These are phyloP conservation scores for Ferrisia virgata DNA, from an alignment of 2,888 invertebrate genomes.

Conservation along the genomic window DNA sequence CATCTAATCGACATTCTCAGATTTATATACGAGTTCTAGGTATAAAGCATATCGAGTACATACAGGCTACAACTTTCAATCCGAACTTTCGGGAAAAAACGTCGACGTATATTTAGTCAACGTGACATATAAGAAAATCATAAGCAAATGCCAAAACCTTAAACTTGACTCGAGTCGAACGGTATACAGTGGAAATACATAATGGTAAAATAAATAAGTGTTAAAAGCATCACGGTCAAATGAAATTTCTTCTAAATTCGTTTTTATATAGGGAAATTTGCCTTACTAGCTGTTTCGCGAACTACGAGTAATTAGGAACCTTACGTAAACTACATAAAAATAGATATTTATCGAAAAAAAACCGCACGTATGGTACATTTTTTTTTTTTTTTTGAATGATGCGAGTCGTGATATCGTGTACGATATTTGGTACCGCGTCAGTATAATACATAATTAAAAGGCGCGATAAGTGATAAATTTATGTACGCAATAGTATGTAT, in stretches of 20 bases:
- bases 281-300: not conserved
- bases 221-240: not conserved
- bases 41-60: no score
- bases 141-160: not conserved
- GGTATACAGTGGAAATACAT: not conserved
- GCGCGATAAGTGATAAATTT: conserved; percentile 38
- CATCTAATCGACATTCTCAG: no score
- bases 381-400: no score
- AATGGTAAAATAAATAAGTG: no score
- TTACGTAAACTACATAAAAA: not conserved
- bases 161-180: conserved; percentile 1
- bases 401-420: not conserved
- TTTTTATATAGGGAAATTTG: not conserved
- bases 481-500: no score
- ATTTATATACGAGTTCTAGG: no score
- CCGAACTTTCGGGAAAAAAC: not conserved
- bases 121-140: not conserved
- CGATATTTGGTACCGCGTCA: no score
- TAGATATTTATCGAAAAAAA: not conserved
- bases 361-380: not conserved
- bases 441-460: conserved; percentile 14
- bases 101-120: not conserved
- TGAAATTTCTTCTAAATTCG: not conserved
- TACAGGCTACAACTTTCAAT: not conserved
- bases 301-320: not conserved